A percentile compares a stretch with the other conserved stretches of the same genome.
These are phyloP conservation scores for Hylomyscus alleni DNA, from an alignment of 2,797 vertebrate genomes.

Conservation along the genomic window DNA sequence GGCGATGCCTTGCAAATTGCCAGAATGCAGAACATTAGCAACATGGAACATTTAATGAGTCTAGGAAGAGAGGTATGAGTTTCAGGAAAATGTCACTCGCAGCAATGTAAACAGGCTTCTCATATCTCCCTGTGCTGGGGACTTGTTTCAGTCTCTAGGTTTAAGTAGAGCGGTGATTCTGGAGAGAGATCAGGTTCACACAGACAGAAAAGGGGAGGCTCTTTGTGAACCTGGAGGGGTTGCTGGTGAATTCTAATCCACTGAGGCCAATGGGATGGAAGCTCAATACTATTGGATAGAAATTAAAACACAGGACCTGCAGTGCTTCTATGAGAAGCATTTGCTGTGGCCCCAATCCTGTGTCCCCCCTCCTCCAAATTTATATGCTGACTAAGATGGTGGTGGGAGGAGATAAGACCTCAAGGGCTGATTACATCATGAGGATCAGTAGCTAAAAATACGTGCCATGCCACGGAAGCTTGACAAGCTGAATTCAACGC, in stretches of 20 bases:
- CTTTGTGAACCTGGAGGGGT: accelerated
- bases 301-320: neutral
- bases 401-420: neutral
- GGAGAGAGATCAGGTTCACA: neutral
- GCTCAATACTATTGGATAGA: accelerated
- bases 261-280: accelerated
- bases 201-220: too few species aligned
- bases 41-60: conserved; percentile 61
- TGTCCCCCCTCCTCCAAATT: too few species aligned
- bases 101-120: conserved; percentile 66
- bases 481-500: neutral
- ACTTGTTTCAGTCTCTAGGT: neutral
- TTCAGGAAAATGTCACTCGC: conserved; percentile 70
- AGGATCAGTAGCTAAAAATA: neutral
- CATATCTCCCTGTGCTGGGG: neutral
- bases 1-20: conserved; percentile 73
- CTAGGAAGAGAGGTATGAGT: conserved; percentile 42
- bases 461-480: neutral
- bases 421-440: neutral
- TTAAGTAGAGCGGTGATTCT: neutral
- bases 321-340: accelerated
- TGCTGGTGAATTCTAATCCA: too few species aligned
- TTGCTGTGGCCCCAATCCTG: neutral
- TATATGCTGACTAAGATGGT: neutral
- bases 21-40: conserved; percentile 53